Conservation (phyloP, 92 coral and sea anemone genomes). For the Bergia sp. region DNA sequence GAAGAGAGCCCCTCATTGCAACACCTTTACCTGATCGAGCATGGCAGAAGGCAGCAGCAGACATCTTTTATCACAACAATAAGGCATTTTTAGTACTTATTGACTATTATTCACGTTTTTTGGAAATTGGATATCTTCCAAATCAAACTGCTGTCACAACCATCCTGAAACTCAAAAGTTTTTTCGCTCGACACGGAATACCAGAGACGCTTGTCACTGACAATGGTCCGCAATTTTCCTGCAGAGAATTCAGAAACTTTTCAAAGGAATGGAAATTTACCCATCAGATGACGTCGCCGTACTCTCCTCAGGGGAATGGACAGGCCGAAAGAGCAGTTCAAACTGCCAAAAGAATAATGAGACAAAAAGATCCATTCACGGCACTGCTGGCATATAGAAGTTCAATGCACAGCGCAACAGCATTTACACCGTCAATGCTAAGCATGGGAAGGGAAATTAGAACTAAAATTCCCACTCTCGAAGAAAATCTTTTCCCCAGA, state of each 20-base stretch:
- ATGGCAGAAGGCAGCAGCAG: slow-evolving; percentile 33
- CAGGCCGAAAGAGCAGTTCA: slow-evolving; percentile 22
- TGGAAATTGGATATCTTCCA: slow-evolving; percentile 9
- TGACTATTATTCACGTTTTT: slow-evolving; percentile 30
- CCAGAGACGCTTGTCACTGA: slow-evolving; percentile 32
- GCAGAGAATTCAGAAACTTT: slow-evolving; percentile 1
- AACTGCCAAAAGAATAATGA: slow-evolving; percentile 27
- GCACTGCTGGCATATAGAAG: slow-evolving; percentile 56
- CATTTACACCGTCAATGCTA: slow-evolving; percentile 51
- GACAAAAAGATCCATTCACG: slow-evolving; percentile 54
- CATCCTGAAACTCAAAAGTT: slow-evolving; percentile 31
- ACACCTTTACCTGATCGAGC: slow-evolving; percentile 30
- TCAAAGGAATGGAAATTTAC: slow-evolving; percentile 9
- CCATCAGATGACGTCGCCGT: slow-evolving; percentile 30
- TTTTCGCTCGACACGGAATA: slow-evolving; percentile 46
- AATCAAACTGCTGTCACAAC: slow-evolving; percentile 3
- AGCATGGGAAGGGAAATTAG: slow-evolving; percentile 55
- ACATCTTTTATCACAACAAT: background rate
- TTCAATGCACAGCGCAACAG: slow-evolving; percentile 51
- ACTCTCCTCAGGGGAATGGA: slow-evolving; percentile 32
- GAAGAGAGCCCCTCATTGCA: slow-evolving; percentile 1
- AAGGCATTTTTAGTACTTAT: slow-evolving; percentile 9
- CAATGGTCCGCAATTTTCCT: slow-evolving; percentile 40
- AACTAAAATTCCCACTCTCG: slow-evolving; percentile 40
- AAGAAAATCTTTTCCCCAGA: background rate